phyloP scores from a whole-genome alignment of 2,113 vertebrate genomes.

The Pitta sordida region DNA sequence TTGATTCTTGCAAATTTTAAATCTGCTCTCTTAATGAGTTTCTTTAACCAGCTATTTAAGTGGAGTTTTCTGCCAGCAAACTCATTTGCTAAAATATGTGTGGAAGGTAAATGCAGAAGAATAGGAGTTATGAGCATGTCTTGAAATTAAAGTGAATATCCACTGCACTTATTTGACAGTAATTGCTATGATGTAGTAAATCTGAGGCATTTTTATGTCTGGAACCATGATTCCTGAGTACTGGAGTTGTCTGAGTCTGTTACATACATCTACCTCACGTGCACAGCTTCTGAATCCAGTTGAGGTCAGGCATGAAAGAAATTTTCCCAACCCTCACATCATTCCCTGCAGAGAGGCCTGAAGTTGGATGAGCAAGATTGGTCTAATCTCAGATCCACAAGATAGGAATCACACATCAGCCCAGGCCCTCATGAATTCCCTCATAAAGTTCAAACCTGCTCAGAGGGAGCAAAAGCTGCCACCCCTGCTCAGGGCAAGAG shows the following conservation, averaged over 20 bases:
- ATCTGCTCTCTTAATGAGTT: background rate
- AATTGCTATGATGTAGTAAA: background rate
- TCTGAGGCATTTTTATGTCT: background rate
- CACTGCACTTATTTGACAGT: background rate
- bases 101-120: background rate
- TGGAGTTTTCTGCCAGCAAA: slow-evolving; percentile 15
- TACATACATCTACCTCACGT: background rate
- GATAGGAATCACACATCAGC: background rate
- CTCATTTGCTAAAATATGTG: background rate
- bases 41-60: background rate
- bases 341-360: background rate
- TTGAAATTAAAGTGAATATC: background rate
- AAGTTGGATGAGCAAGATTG: background rate
- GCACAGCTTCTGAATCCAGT: background rate
- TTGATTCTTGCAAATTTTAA: background rate
- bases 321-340: background rate
- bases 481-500: background rate
- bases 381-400: background rate
- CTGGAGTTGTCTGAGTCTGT: background rate
- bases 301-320: background rate
- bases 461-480: background rate
- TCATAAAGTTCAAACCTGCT: background rate
- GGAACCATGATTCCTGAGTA: background rate
- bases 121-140: background rate
- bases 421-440: background rate